Base-by-base conservation (phyloP, 2,888 invertebrate species). In the Hoplodrina ambigua region DNA sequence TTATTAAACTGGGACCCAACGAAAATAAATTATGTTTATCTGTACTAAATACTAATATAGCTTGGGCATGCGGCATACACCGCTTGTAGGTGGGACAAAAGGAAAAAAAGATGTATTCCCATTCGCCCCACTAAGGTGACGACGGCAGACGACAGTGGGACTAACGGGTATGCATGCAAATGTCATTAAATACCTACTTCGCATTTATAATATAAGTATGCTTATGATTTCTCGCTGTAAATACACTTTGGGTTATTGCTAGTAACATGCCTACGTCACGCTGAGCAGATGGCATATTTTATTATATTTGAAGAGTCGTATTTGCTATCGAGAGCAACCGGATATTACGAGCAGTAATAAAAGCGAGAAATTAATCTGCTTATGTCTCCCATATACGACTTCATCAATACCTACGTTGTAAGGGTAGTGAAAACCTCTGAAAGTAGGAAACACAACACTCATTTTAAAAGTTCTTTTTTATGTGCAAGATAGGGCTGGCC, bases 341-440 rank as follows among this genome's bases (percentile, higher is more conserved):
- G 88, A 90, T 88, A 91, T 91, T 89, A 88, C 84, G 85, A 83
- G 46, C 74, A 72, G 82, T 82, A 86, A 87, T 89, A 89, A 90
- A 90, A 86, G 62, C 53, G 49, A 74, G 67, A 81, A 83, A 88
- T 87, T 88, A 88, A 86, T 87, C 79, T 82, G 55, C 74, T 78
- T 80, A 80, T 66, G 30, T 53, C 59, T 66, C 62, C 68, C 62
- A 66, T 70, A 59, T 56, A 73, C 30, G 44, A 17, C 25, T 63
- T 54, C 69, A 71, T 75, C 41, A 63, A 61, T 69, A 62, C 25
- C 25, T 53, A 60, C 13, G 3, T 53, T 11, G n/a, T 55, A 44
- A 4, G 15, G 4, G 7, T 10, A 46, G 15, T 70, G 7, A 65
- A 71, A 64, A 64, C 1, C 17, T 19, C 17, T 13, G 17, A 25